Percentiles rank a stretch among this genome's conserved stretches.
phyloP scores from a whole-genome alignment of 2,888 invertebrate genomes.

The Cyaniris semiargus region DNA sequence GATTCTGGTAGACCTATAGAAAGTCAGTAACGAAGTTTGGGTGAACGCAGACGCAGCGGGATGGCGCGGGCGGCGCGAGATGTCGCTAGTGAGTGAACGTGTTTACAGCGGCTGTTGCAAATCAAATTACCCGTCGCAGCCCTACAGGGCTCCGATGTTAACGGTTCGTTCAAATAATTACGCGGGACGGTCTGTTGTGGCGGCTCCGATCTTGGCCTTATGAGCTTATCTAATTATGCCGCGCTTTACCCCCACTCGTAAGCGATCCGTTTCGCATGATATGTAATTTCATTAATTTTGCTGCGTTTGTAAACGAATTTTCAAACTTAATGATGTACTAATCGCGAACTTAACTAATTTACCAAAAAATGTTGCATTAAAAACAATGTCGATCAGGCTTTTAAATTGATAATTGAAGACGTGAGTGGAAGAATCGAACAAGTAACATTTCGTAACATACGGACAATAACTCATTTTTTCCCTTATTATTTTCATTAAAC shows the following conservation, averaged over 20 bases:
- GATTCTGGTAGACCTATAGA: not conserved
- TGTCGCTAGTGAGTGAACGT: slow-evolving; percentile 36
- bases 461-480: no score
- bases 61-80: not conserved
- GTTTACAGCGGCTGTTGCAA: slow-evolving; percentile 56
- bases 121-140: slow-evolving; percentile 63
- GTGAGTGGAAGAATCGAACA: no score
- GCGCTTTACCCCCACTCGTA: not conserved
- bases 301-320: not conserved
- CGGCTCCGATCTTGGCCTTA: slow-evolving; percentile 47
- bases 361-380: no score
- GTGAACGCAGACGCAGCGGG: not conserved
- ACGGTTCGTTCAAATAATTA: slow-evolving; percentile 73
- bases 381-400: not conserved
- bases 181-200: slow-evolving; percentile 64
- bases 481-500: no score
- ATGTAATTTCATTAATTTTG: not conserved
- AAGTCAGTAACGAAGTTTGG: not conserved
- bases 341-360: not conserved
- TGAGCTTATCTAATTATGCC: slow-evolving; percentile 17
- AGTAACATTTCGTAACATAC: no score
- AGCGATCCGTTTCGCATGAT: not conserved
- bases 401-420: not conserved
- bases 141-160: slow-evolving; percentile 58
- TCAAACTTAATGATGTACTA: not conserved